Conservation (phyloP, 1,140 invertebrate genomes). For the Lordiphosa clarofinis region DNA sequence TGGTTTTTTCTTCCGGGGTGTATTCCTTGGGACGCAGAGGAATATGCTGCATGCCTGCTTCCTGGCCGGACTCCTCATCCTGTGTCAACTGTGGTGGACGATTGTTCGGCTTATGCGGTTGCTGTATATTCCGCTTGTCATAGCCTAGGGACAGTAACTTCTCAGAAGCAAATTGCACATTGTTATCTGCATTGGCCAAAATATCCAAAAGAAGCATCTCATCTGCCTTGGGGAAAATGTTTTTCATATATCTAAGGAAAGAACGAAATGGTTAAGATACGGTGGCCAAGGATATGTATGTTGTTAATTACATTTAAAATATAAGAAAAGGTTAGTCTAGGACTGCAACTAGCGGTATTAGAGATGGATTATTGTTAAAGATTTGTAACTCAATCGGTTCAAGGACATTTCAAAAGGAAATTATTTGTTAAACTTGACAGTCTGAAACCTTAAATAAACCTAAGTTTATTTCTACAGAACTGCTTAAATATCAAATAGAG, state of each 20-base stretch:
- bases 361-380: background rate
- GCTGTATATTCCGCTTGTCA: slow-evolving; percentile 86
- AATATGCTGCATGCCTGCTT: slow-evolving; percentile 45
- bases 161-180: slow-evolving; percentile 91
- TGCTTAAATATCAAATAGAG: too few species aligned
- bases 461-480: too few species aligned
- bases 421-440: too few species aligned
- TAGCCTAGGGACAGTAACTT: slow-evolving; percentile 89
- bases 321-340: too few species aligned
- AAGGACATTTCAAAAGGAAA: too few species aligned
- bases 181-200: slow-evolving; percentile 91
- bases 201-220: slow-evolving; percentile 92
- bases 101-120: slow-evolving; percentile 66
- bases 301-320: background rate
- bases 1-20: slow-evolving; percentile 86
- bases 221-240: slow-evolving; percentile 93
- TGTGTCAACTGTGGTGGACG: slow-evolving; percentile 60
- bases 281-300: background rate
- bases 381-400: too few species aligned
- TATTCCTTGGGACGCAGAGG: slow-evolving; percentile 84
- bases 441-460: too few species aligned
- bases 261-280: background rate
- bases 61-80: slow-evolving; percentile 30
- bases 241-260: slow-evolving; percentile 89
- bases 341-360: background rate